These are phyloP conservation scores for Meloidogyne floridensis DNA, from an alignment of 1,140 invertebrate species.

Conservation along the genomic window DNA sequence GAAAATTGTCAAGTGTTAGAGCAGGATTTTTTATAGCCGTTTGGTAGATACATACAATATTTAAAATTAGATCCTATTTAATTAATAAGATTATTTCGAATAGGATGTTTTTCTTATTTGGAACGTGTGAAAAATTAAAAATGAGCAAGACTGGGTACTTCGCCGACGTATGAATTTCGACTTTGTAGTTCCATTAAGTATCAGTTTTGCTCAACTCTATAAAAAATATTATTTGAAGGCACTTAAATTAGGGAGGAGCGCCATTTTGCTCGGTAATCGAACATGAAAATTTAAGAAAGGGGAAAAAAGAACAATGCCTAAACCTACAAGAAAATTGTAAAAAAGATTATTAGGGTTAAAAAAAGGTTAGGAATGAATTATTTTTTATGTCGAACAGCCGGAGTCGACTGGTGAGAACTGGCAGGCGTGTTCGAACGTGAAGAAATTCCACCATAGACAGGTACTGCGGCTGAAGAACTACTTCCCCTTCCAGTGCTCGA, in stretches of 20 bases:
- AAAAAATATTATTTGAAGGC: neutral
- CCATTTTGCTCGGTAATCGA: neutral
- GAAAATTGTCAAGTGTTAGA: neutral
- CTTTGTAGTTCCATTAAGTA: too few species aligned
- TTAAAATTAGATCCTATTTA: neutral
- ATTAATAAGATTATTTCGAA: neutral
- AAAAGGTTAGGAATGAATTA: slow-evolving; percentile 30
- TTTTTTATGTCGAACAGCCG: slow-evolving; percentile 54
- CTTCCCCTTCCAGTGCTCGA: slow-evolving; percentile 33
- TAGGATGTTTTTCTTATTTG: neutral
- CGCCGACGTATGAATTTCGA: too few species aligned
- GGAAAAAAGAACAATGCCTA: neutral
- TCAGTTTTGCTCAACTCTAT: too few species aligned
- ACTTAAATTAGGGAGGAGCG: neutral
- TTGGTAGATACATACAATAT: neutral
- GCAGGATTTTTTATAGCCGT: slow-evolving; percentile 1
- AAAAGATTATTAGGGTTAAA: neutral
- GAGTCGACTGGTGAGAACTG: slow-evolving; percentile 54
- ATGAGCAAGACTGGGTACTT: too few species aligned
- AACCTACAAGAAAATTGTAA: neutral
- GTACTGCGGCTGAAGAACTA: slow-evolving; percentile 14
- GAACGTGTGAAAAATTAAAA: neutral
- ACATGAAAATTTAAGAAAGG: neutral
- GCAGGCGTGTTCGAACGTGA: slow-evolving; percentile 54
- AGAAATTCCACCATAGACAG: slow-evolving; percentile 16